Conservation (phyloP, 2,797 vertebrate genomes). For the Scleropages formosus region DNA sequence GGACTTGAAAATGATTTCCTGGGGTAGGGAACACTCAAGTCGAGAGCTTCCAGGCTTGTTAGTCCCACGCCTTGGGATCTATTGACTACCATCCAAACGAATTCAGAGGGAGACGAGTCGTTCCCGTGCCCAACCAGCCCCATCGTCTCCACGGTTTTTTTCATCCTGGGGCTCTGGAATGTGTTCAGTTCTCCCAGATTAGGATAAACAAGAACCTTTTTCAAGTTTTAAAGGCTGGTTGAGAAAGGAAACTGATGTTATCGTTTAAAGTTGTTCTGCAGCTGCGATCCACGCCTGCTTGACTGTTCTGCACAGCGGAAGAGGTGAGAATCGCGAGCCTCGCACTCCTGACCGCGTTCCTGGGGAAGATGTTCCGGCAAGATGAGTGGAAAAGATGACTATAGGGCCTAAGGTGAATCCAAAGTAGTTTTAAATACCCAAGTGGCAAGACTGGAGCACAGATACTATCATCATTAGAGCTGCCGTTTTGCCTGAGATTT, state of each 20-base stretch:
- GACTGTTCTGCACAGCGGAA: not conserved
- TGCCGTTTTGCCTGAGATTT: slow-evolving; percentile 11
- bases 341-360: not conserved
- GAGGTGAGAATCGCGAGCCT: not conserved
- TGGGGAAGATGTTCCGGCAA: not conserved
- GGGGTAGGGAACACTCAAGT: not conserved
- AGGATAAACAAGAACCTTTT: not conserved
- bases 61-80: slow-evolving; percentile 24
- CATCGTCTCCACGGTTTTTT: slow-evolving; percentile 3
- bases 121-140: slow-evolving; percentile 12
- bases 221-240: not conserved
- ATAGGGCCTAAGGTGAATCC: not conserved
- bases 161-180: not conserved
- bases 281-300: not conserved
- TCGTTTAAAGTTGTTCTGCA: not conserved
- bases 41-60: slow-evolving; percentile 5
- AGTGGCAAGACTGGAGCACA: not conserved
- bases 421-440: not conserved
- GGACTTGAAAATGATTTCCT: slow-evolving; percentile 12
- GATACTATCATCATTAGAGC: slow-evolving; percentile 6
- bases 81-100: slow-evolving; percentile 32
- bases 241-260: not conserved
- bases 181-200: not conserved
- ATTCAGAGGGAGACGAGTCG: slow-evolving; percentile 25
- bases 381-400: slow-evolving; percentile 1